Evolutionary conservation across 2,888 invertebrate genomes (phyloP), one percentile per base, ranked within the genome.

Genomic region (Anoncus sp.): DNA sequence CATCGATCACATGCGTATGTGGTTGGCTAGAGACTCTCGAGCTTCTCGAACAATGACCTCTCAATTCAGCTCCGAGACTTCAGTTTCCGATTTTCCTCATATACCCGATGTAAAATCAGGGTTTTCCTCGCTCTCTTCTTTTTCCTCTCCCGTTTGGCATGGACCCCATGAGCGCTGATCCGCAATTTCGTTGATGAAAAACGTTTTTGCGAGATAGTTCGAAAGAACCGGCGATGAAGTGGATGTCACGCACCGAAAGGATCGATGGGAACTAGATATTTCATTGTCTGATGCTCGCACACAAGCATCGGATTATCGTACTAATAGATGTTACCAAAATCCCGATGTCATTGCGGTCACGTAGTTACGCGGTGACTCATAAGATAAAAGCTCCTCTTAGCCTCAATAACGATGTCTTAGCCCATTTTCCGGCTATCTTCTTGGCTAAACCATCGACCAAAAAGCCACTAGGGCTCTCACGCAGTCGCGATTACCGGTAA

Each of bases 401-500:
- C 55, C 75, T 27, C 43, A 40, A 62, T 31, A 31, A 40, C 55
- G 35, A 67, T 57, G 67, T 73, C 71, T 72, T 72, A 38, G 47
- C 55, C 72, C 62, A 79, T 75, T 79, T 75, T 67, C 67, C 47
- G 57, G 40, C 75, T 65, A 75, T 79, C 67, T 53, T 67, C 63
- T n/a, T 62, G 72, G 59, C 63, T 72, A 16, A 75, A 63, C 51
- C 62, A 47, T 27, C 47, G 38, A 67, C 45, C 57, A 27, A 75
- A 66, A 71, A 71, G 78, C 62, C 55, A 63, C 22, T 22, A 22
- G 2, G 40, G 53, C 53, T 71, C 53, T 43, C 63, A 72, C 72
- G 71, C 79, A 72, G 62, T 79, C 59, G 63, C 72, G 71, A 69
- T 79, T 72, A 75, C 51, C 47, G 57, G 57, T 51, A 79, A 75